Base-by-base conservation (phyloP, 2,797 vertebrate genomes). In the Sebastes miniatus region DNA sequence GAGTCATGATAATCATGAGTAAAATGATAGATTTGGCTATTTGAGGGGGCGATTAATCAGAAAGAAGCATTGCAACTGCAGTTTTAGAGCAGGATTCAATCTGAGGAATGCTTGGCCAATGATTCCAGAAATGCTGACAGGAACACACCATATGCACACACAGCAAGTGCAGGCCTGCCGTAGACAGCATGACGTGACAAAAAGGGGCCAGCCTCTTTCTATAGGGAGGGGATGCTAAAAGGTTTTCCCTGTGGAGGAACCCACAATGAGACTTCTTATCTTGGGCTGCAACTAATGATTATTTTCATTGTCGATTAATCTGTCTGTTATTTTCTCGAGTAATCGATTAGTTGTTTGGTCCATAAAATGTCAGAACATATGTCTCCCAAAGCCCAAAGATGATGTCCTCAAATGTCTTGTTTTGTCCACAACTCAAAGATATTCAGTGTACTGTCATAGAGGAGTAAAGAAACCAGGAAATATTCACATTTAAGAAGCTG, bases 121-220 rank as follows among this genome's bases (percentile, higher is more conserved):
- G 66, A 80, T 81, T 87, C 27, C 75, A 87, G 84, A 92, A 91
- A 84, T 50, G 85, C 92, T 87, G 81, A 85, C 86, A 80, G 74
- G 81, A 90, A 88, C 74, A 69, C 81, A 87, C 82, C 83, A 76
- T 88, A 76, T 74, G 82, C 87, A 90, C 87, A 92, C 83, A 83
- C 84, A 88, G 89, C 90, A 90, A 92, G 88, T 89, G 81, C 68
- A 70, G 91, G 85, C 91, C 84, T 93, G 93, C 68, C 43, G 31
- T 50, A 75, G 50, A 62, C 69, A 34, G 69, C 77, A 31, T 88
- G 89, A 90, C 27, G n/a, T 66, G 62, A 87, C 69, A 81, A 59
- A 74, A 77, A 22, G 64, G 25, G 64, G 70, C 39, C 20, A 31
- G 20, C 11, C 52, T 73, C 50, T 76, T 73, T 69, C 76, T 75